Evolutionary conservation across 2,888 invertebrate species (phyloP), one percentile per base, ranked within the genome.

Genomic region (Clivina fossor): DNA sequence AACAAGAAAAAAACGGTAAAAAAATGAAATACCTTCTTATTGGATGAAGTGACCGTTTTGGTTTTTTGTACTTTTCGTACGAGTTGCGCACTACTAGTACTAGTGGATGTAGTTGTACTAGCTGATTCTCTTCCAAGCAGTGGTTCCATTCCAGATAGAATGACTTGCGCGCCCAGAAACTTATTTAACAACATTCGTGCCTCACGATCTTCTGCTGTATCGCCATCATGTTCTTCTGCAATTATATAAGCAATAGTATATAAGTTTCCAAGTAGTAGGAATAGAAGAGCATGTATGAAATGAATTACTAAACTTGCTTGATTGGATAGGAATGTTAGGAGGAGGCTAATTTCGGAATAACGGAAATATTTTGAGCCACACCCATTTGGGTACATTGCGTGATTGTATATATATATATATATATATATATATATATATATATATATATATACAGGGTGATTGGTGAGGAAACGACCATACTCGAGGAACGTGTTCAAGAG

Each of bases 91-190:
- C 38, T 40, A 11, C 24, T 11, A 20, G 62, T 60, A 2, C 60
- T 49, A 7, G 55, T 19, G 44, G 54, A 61, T 4, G 62, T 60
- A 13, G 63, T 50, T 9, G 61, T 33, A 3, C 64, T 46, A 35
- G 61, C 58, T 3, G 62, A 48, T n/a, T 60, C 46, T 2, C 59
- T 60, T 4, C 63, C 61, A 37, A 72, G 63, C 55, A 70, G 64
- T 2, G 73, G 70, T 76, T 89, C 88, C 78, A 89, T 85, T 63
- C 88, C 89, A 49, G 85, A 83, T 78, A 90, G 83, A 57, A 90
- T 82, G 64, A 89, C 88, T 65, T 86, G 86, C 60, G 89, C 87
- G 55, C 90, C 90, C 47, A 90, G 78, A 76, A 90, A 90, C 77
- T 89, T 90, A 77, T 90, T 90, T 47, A 90, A 79, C 64, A 90